These are phyloP conservation scores for Embidobia sp. DNA, from an alignment of 2,888 invertebrate genomes.

Conservation along the genomic window DNA sequence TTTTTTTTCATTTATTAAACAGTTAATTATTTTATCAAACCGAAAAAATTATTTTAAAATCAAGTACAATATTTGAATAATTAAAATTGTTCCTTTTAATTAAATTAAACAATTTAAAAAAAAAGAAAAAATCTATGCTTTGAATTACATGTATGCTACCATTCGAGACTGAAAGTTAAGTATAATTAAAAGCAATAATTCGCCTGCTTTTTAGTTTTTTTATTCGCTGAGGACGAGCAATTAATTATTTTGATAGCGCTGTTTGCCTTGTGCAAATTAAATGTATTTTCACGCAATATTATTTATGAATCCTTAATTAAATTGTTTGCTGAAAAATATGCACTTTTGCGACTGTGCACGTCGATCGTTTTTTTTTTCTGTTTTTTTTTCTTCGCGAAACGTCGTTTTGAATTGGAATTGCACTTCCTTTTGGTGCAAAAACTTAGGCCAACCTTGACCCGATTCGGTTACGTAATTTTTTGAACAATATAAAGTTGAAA, in stretches of 20 bases:
- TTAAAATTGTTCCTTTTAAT: too few species aligned
- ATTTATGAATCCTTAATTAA: conserved; percentile 13
- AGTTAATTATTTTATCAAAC: too few species aligned
- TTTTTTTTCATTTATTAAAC: too few species aligned
- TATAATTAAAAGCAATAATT: too few species aligned
- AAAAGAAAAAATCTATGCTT: too few species aligned
- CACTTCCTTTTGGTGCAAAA: conserved; percentile 35
- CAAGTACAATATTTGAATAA: too few species aligned
- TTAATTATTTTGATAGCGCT: conserved; percentile 23
- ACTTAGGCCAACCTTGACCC: conserved; percentile 28
- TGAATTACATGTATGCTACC: too few species aligned
- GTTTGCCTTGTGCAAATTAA: conserved; percentile 30
- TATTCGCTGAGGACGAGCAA: neutral
- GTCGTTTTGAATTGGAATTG: conserved; percentile 25
- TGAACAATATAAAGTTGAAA: conserved; percentile 37
- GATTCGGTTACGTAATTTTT: conserved; percentile 33
- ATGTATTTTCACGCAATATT: conserved; percentile 4
- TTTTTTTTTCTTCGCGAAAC: neutral
- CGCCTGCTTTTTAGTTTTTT: neutral
- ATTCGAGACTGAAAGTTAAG: too few species aligned
- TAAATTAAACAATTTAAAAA: too few species aligned
- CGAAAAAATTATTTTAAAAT: too few species aligned
- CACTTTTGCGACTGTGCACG: neutral
- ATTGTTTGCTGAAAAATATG: conserved; percentile 1
- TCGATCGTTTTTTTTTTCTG: too few species aligned